Evolutionary conservation across 1,140 invertebrate species (phyloP), one percentile per base, ranked within the genome.

Genomic region (Drosophila paulistorum): DNA sequence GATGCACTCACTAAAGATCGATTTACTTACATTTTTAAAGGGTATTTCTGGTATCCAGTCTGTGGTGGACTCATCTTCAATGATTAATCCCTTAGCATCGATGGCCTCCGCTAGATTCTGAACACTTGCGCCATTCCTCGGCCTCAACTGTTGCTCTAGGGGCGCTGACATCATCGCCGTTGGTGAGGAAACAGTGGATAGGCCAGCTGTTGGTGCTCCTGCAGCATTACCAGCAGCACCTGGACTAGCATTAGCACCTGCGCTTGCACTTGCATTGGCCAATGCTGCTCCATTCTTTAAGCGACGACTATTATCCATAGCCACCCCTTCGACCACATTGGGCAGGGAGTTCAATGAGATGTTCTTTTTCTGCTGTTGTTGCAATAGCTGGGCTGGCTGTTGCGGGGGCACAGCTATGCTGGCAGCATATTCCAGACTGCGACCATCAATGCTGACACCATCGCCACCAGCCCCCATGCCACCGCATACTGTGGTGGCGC

Each of bases 41-140:
- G 97, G 97, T 90, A 97, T 97, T 93, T 98, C 97, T 0, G 97
- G 96, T 20, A 95, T 97, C 97, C 97, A 98, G 75, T 97, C 96
- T 0, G 95, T 94, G 1, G 95, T 95, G 45, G 94, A 94, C 74
- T 97, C 96, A 39, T 97, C 96, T 10, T 97, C 96, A 0, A 90
- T 79, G 39, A 95, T 93, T 14, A 93, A 93, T 3, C 79, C 74
- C 54, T 90, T 91, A 37, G 68, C 68, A 55, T 74, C 78, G 41
- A 89, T 87, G 13, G 75, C 73, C 37, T 90, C 89, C 7, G 76
- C 17, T 7, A 91, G 69, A 48, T 86, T 90, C 17, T 90, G 90
- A 2, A 84, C 67, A 51, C 90, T 91, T 23, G 73, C 73, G 0
- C 86, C 90, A 51, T 91, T 91, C 26, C 79, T 64, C 20, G 79